Evolutionary conservation across 2,113 vertebrate genomes (phyloP).

Genomic region (Ameiurus melas): DNA sequence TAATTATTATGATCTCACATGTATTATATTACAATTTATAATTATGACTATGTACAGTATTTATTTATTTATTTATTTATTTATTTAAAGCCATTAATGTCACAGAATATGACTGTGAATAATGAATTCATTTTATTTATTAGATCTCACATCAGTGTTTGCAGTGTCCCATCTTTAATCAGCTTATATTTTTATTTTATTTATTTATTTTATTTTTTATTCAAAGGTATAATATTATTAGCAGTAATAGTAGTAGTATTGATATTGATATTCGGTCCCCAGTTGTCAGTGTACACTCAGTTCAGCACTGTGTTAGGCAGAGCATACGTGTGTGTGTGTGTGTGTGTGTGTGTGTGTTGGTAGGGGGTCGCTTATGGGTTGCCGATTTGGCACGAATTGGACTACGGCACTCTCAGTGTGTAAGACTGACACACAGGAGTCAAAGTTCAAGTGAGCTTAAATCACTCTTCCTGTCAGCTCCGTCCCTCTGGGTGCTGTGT

Average conservation of each 20-base stretch:
- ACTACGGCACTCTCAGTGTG: slow-evolving; percentile 25
- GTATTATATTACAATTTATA: not conserved
- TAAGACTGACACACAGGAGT: slow-evolving; percentile 68
- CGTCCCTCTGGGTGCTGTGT: slow-evolving; percentile 62
- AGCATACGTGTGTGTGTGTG: not conserved
- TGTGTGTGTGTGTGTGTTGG: not conserved
- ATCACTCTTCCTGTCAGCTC: slow-evolving; percentile 78
- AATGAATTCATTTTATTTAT: not conserved
- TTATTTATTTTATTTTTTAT: not conserved
- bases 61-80: not conserved
- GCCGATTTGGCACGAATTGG: slow-evolving; percentile 50
- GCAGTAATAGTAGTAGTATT: not conserved
- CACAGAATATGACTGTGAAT: not conserved
- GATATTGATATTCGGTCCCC: not conserved
- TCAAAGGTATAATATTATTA: not conserved
- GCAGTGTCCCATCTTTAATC: not conserved
- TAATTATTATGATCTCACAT: not conserved
- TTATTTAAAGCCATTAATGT: not conserved
- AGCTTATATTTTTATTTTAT: not conserved
- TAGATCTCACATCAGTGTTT: not conserved
- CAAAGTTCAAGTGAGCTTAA: slow-evolving; percentile 70
- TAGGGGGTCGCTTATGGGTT: not conserved
- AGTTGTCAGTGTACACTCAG: not conserved
- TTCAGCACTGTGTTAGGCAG: not conserved
- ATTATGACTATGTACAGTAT: not conserved